phyloP scores from a whole-genome alignment of 2,888 invertebrate genomes.

The Drosophila pseudotalamancana region DNA sequence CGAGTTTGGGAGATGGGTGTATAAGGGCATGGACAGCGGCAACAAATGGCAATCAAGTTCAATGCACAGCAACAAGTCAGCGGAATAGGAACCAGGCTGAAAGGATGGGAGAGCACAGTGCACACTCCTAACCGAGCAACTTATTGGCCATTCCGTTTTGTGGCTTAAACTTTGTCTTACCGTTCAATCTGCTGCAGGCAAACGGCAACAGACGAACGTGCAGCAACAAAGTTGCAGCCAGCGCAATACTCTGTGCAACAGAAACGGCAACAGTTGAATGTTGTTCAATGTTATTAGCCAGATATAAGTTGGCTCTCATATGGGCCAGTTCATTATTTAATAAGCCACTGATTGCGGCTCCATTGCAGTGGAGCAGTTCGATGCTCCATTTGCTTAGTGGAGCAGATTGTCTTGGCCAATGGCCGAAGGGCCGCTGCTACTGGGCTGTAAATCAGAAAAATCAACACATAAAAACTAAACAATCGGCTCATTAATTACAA shows the following conservation, averaged over 20 bases:
- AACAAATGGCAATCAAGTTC: slow-evolving; percentile 69
- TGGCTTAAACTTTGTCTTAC: slow-evolving; percentile 45
- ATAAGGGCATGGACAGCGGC: slow-evolving; percentile 43
- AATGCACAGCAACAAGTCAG: slow-evolving; percentile 70
- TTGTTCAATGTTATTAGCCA: slow-evolving; percentile 8
- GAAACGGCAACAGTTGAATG: slow-evolving; percentile 12
- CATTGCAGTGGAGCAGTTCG: slow-evolving; percentile 55
- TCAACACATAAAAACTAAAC: slow-evolving; percentile 74
- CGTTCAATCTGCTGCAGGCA: slow-evolving; percentile 39
- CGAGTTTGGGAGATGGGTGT: slow-evolving; percentile 8
- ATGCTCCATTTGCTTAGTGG: slow-evolving; percentile 58
- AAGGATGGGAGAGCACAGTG: slow-evolving; percentile 13
- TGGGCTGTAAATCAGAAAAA: slow-evolving; percentile 63
- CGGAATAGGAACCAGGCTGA: slow-evolving; percentile 21
- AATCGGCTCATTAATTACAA: slow-evolving; percentile 80
- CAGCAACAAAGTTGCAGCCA: slow-evolving; percentile 10
- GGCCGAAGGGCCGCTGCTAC: slow-evolving; percentile 15
- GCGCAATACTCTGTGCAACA: slow-evolving; percentile 1
- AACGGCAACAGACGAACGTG: slow-evolving; percentile 7
- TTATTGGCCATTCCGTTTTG: slow-evolving; percentile 51
- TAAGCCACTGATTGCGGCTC: slow-evolving; percentile 19
- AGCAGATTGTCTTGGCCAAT: slow-evolving; percentile 14
- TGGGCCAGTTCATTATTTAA: slow-evolving; percentile 11
- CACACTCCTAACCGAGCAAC: slow-evolving; percentile 22
- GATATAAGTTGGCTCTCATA: not conserved